Evolutionary conservation across 2,113 vertebrate genomes (phyloP).

Genomic region (Ptilorrhoa leucosticta): DNA sequence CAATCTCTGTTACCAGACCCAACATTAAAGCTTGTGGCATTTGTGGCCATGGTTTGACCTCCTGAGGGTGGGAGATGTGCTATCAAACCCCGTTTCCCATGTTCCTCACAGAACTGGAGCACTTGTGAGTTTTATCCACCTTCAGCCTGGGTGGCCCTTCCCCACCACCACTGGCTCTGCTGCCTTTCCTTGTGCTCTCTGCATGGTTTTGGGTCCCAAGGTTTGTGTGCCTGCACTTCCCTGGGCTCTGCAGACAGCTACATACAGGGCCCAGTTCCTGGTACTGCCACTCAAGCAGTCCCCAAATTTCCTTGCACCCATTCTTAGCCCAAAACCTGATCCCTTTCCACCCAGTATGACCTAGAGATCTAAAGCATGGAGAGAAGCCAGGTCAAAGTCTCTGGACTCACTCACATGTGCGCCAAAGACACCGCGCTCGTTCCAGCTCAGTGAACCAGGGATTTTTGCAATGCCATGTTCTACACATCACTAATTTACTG

Average conservation of each 20-base stretch:
- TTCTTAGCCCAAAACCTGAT: neutral
- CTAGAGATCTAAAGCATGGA: neutral
- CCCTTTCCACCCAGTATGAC: neutral
- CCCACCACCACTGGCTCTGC: neutral
- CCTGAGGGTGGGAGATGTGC: neutral
- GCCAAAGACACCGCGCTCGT: neutral
- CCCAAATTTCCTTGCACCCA: neutral
- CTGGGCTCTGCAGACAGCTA: neutral
- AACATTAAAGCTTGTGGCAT: neutral
- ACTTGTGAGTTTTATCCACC: neutral
- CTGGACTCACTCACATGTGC: neutral
- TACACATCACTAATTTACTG: slow-evolving; percentile 12
- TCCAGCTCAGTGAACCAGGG: neutral
- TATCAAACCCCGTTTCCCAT: neutral
- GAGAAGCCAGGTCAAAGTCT: slow-evolving; percentile 19
- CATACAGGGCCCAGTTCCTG: rapidly evolving
- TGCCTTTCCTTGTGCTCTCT: neutral
- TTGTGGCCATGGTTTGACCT: neutral
- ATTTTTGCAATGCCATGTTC: slow-evolving; percentile 47
- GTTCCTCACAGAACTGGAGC: neutral
- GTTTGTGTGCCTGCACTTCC: neutral
- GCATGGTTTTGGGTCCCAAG: rapidly evolving
- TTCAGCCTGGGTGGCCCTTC: neutral
- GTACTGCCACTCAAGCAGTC: neutral
- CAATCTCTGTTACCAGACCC: neutral